phyloP scores from a whole-genome alignment of 2,113 vertebrate genomes.

The Bambusicola thoracicus region DNA sequence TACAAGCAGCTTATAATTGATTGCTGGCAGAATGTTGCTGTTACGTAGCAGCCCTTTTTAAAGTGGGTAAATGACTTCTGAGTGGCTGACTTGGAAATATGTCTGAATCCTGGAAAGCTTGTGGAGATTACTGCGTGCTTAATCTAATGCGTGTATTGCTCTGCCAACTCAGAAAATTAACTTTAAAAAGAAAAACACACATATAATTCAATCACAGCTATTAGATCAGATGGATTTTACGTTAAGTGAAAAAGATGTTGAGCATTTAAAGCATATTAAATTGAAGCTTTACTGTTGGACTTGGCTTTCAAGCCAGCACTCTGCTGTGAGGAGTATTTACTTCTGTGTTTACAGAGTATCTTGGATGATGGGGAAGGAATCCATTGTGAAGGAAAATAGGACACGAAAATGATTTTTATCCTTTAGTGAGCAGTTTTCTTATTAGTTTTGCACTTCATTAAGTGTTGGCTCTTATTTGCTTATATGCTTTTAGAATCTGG shows the following conservation, averaged over 20 bases:
- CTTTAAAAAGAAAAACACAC: conserved; percentile 76
- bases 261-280: conserved; percentile 79
- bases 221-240: conserved; percentile 79
- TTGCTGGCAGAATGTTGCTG: neutral
- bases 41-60: neutral
- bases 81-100: conserved; percentile 37
- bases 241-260: conserved; percentile 75
- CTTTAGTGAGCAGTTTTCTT: conserved; percentile 64
- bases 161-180: conserved; percentile 79
- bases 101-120: conserved; percentile 36
- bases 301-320: conserved; percentile 48
- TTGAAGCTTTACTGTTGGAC: conserved; percentile 64
- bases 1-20: neutral
- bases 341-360: conserved; percentile 55
- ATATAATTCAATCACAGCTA: conserved; percentile 74
- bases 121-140: conserved; percentile 60
- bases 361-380: conserved; percentile 49
- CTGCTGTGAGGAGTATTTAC: conserved; percentile 64
- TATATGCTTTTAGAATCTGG: neutral
- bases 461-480: conserved; percentile 14
- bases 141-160: conserved; percentile 69
- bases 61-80: neutral
- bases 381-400: conserved; percentile 65
- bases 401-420: conserved; percentile 61
- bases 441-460: conserved; percentile 78